Evolutionary conservation across 1,140 invertebrate species (phyloP), one percentile per base, ranked within the genome.

Genomic region (Mesaphorura yosii): DNA sequence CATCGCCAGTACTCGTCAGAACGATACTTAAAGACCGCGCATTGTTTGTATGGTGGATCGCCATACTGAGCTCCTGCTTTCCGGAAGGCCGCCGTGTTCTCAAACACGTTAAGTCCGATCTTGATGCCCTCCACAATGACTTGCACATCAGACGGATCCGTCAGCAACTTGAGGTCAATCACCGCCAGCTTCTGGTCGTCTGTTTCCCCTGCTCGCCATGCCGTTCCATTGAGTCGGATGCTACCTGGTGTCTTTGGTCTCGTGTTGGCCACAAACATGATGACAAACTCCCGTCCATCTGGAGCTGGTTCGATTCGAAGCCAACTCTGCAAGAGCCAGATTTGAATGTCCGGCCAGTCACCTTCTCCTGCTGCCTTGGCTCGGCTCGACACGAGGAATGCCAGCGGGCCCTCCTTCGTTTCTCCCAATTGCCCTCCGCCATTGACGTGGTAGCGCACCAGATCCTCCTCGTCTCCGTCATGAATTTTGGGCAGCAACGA

Each of bases 61-160:
- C 28, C 48, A 10, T 58, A 20, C 27, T 26, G 26, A 15, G 48
- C 56, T n/a, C 52, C 52, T 20, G 61, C 51, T 17, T 23, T 38
- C 15, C 40, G 22, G n/a, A 51, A 51, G 20, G 54, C 40, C 40
- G 48, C 34, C 3, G 54, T 34, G 17, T 50, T 51, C 39, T 56
- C 54, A 3, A 51, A 41, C 3, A 56, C 25, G 10, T 51, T 22
- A 1, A 56, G 28, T 27, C 48, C 37, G 23, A 34, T 20, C 22
- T 41, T 29, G 29, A 56, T 31, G 23, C 48, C 54, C 64, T 88
- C 84, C 0, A 82, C 78, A 12, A 90, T 64, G 0, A 82, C 75
- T 58, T 80, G 71, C 17, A 89, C 74, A 58, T 90, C 87, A 60
- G 85, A 78, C 0, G 91, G 90, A 68, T 88, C 84, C 19, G 96